Base-by-base conservation (phyloP, 2,888 invertebrate species). In the Allophyes oxyacanthae region DNA sequence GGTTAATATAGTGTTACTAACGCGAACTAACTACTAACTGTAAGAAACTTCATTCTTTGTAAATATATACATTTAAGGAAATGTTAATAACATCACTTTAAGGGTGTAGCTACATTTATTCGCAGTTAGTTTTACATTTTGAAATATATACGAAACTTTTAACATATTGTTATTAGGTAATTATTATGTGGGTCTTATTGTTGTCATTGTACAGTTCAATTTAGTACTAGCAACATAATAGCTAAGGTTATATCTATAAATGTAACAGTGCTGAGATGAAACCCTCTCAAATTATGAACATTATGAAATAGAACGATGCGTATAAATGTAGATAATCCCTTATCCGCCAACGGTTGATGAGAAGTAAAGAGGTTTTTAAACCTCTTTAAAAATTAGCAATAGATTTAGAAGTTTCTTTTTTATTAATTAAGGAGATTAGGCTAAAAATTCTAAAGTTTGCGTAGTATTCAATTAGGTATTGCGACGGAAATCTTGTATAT, bases 401-500 rank as follows among this genome's bases (percentile, higher is more conserved):
- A 88, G 77, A 62, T 64, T 51, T 65, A 74, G 57, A 60, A 61
- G 83, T 75, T 82, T 79, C 75, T 82, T 78, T 75, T 75, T 80
- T 83, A 72, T 46, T 34, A 71, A 72, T 63, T 91, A 90, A 89
- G 20, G 4, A 20, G 87, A 81, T 79, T 91, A 89, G 86, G 80
- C 78, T 85, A 86, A 81, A 75, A 80, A 80, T 83, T 85, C 73
- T 75, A 83, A 85, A 85, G 75, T 82, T 83, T 85, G 81, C 72
- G 80, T 80, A 82, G 72, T 79, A 81, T 83, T 85, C 78, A 74
- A 80, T 83, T 79, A 80, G 73, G 74, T 84, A 85, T 81, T 84
- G 83, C 81, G 78, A 79, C 74, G 72, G 73, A 85, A 86, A 87
- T 86, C 85, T 87, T 91, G 88, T 91, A 90, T 90, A 91, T 92